These are phyloP conservation scores for Protobothrops flavoviridis DNA, from an alignment of 2,113 vertebrate species.

Conservation along the genomic window DNA sequence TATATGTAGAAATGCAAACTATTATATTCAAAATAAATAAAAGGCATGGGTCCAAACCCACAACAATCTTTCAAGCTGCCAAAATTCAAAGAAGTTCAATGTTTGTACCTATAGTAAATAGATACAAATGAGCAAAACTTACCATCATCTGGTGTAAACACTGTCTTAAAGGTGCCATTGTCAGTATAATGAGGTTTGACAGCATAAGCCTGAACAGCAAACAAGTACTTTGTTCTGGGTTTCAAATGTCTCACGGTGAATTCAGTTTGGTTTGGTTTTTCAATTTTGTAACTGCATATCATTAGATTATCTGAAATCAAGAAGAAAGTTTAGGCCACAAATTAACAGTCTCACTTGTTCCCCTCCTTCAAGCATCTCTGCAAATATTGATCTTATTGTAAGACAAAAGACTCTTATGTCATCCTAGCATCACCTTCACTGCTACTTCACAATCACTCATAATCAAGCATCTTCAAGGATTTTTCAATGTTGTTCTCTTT, in stretches of 20 bases:
- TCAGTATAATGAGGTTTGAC: conserved; percentile 50
- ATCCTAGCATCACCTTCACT: not conserved
- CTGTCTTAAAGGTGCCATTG: conserved; percentile 10
- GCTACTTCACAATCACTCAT: not conserved
- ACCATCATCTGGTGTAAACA: conserved; percentile 58
- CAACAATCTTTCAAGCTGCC: not conserved
- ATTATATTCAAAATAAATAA: not conserved
- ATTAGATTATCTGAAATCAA: conserved; percentile 51
- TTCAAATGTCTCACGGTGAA: conserved; percentile 53
- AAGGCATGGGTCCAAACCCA: not conserved
- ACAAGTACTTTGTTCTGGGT: conserved; percentile 61
- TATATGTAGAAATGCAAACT: not conserved
- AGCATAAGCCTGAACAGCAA: conserved; percentile 61
- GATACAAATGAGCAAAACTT: conserved; percentile 51
- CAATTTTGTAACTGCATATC: conserved; percentile 64
- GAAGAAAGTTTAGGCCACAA: not conserved
- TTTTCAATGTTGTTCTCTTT: not conserved
- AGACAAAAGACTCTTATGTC: not conserved
- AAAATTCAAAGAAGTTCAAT: not conserved
- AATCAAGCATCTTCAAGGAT: not conserved
- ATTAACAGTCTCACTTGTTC: too few relatives aligned
- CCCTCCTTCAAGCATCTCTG: not conserved
- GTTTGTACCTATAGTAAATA: not conserved
- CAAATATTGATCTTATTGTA: not conserved
- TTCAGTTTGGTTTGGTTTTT: conserved; percentile 60